These are phyloP conservation scores for Chelonus formosanus DNA, from an alignment of 2,888 invertebrate genomes.

Conservation along the genomic window DNA sequence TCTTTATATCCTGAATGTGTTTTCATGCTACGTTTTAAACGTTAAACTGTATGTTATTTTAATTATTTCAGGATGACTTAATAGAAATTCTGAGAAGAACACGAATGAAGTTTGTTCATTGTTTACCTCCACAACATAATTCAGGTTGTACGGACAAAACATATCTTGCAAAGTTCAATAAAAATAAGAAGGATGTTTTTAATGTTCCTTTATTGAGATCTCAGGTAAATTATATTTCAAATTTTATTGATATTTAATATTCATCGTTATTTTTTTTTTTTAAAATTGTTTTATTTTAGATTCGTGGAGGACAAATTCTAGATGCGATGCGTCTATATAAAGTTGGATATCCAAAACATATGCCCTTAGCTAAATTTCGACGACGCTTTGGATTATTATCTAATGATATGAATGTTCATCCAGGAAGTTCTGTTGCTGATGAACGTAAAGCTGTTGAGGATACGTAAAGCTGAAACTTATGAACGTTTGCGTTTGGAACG, in stretches of 20 bases:
- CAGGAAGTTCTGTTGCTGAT: slow-evolving; percentile 64
- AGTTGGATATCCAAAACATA: slow-evolving; percentile 91
- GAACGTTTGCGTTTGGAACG: slow-evolving; percentile 87
- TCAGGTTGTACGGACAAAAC: slow-evolving; percentile 73
- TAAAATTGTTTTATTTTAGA: slow-evolving; percentile 68
- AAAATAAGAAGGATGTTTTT: slow-evolving; percentile 68
- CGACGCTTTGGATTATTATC: slow-evolving; percentile 79
- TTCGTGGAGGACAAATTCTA: slow-evolving; percentile 89
- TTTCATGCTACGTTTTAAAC: too few relatives aligned
- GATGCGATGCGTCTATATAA: slow-evolving; percentile 90
- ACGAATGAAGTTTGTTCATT: slow-evolving; percentile 87
- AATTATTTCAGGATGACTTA: slow-evolving; percentile 79
- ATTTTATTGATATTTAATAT: too few relatives aligned
- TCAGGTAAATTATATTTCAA: slow-evolving; percentile 71
- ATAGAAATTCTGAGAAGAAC: slow-evolving; percentile 90
- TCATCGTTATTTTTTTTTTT: slow-evolving; percentile 5
- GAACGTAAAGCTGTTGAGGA: slow-evolving; percentile 81
- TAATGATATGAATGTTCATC: slow-evolving; percentile 61
- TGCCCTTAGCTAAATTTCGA: slow-evolving; percentile 88
- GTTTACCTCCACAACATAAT: slow-evolving; percentile 82
- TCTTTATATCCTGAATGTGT: too few relatives aligned
- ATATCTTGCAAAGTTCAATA: slow-evolving; percentile 65
- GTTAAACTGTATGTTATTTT: not conserved
- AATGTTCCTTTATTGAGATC: slow-evolving; percentile 89
- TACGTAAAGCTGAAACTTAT: slow-evolving; percentile 88